These are phyloP conservation scores for Suncus etruscus DNA, from an alignment of 2,113 vertebrate genomes.

Conservation along the genomic window DNA sequence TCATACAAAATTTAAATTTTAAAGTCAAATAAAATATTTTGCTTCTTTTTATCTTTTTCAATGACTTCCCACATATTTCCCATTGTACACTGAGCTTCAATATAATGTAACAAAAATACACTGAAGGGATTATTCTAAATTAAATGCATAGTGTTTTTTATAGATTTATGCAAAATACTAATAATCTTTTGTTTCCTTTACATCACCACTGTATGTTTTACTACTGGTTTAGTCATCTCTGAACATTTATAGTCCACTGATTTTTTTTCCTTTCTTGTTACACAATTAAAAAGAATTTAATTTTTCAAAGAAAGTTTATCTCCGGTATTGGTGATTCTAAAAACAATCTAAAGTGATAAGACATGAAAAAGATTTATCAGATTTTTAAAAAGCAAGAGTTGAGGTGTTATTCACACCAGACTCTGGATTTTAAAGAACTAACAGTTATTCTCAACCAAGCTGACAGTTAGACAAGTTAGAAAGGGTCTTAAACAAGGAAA, in stretches of 20 bases:
- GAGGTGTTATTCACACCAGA: not conserved
- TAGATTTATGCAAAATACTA: not conserved
- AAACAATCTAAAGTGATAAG: conserved; percentile 11
- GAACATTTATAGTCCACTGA: not conserved
- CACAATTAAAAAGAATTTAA: not conserved
- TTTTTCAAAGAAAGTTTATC: conserved; percentile 13
- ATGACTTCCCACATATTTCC: not conserved
- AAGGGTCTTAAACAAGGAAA: too few relatives aligned
- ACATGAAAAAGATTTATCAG: not conserved
- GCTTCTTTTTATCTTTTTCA: not conserved
- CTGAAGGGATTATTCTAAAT: not conserved
- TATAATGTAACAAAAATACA: not conserved
- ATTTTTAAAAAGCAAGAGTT: not conserved
- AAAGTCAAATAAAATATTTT: conserved; percentile 6
- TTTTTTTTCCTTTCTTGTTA: not conserved
- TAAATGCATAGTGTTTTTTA: not conserved
- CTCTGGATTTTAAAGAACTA: not conserved
- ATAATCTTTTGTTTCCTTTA: not conserved
- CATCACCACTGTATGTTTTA: not conserved
- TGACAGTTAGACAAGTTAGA: too few relatives aligned
- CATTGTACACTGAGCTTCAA: not conserved
- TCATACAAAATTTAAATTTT: not conserved
- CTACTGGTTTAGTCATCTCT: not conserved
- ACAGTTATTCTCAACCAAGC: not conserved
- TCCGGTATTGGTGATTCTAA: not conserved